Evolutionary conservation across 1,140 invertebrate genomes (phyloP).

Genomic region (Bemisia tabaci): DNA sequence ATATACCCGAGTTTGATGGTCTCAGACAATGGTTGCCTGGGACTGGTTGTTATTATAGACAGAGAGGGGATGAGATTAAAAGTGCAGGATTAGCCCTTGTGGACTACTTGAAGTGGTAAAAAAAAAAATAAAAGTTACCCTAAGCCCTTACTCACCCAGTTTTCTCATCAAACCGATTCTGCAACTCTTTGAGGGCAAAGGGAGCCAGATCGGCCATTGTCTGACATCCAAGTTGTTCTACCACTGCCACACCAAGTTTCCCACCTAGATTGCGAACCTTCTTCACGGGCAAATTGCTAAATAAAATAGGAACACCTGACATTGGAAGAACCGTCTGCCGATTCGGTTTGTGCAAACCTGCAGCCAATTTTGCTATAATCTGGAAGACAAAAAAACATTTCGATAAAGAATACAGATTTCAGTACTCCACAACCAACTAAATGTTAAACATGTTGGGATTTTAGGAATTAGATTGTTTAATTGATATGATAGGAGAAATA

Average conservation of each 20-base stretch:
- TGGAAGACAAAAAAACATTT: slow-evolving; percentile 30
- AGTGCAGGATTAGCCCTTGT: too few relatives aligned
- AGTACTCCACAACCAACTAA: too few relatives aligned
- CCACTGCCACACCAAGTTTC: slow-evolving; percentile 66
- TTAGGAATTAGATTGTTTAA: too few relatives aligned
- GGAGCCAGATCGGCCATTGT: slow-evolving; percentile 62
- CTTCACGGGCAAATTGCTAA: slow-evolving; percentile 49
- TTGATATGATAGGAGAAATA: too few relatives aligned
- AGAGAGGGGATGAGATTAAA: too few relatives aligned
- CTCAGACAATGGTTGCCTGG: too few relatives aligned
- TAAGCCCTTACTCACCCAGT: slow-evolving; percentile 47
- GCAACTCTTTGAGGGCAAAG: slow-evolving; percentile 51
- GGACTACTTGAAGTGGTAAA: too few relatives aligned
- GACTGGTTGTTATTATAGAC: too few relatives aligned
- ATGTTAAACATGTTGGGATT: too few relatives aligned
- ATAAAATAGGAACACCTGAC: slow-evolving; percentile 45
- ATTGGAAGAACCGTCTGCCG: slow-evolving; percentile 78
- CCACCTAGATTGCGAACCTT: slow-evolving; percentile 78
- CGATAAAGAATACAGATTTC: too few relatives aligned
- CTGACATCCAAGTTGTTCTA: slow-evolving; percentile 53
- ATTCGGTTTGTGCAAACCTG: slow-evolving; percentile 88
- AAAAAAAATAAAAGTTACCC: slow-evolving; percentile 2
- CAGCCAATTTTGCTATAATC: slow-evolving; percentile 81
- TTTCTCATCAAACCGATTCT: slow-evolving; percentile 64
- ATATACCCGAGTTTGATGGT: too few relatives aligned